Evolutionary conservation across 2,797 vertebrate genomes (phyloP).

Genomic region (Acanthornis magna): DNA sequence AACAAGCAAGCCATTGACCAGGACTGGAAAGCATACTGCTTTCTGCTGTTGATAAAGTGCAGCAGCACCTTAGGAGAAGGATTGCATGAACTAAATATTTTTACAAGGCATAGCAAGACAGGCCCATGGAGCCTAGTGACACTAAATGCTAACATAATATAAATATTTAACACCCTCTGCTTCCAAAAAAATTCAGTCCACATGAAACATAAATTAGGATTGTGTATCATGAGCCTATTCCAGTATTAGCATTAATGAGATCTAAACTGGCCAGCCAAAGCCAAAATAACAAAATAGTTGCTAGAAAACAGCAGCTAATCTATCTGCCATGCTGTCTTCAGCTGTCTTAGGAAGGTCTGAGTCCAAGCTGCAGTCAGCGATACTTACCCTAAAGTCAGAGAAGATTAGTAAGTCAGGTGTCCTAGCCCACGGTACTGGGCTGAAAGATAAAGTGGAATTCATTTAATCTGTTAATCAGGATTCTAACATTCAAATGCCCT

Average conservation of each 20-base stretch:
- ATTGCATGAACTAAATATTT: constrained; percentile 8
- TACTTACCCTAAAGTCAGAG: constrained; percentile 35
- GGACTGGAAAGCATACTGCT: background rate
- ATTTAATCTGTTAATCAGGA: constrained; percentile 66
- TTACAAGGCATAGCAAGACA: background rate
- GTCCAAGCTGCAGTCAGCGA: constrained; percentile 41
- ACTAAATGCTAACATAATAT: constrained; percentile 26
- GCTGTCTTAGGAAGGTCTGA: background rate
- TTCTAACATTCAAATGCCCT: constrained; percentile 66
- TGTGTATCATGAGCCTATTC: background rate
- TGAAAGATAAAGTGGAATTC: constrained; percentile 64
- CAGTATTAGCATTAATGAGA: constrained; percentile 45
- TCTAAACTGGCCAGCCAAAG: constrained; percentile 27
- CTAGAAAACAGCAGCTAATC: constrained; percentile 39
- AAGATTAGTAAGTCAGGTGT: constrained; percentile 51
- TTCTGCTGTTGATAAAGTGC: background rate
- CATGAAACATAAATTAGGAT: constrained; percentile 44
- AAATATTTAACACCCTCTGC: constrained; percentile 44
- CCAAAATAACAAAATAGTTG: constrained; percentile 44
- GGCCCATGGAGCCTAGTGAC: background rate
- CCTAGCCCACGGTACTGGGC: background rate
- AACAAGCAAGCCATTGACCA: background rate
- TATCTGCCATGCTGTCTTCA: constrained; percentile 17
- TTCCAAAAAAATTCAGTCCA: constrained; percentile 29
- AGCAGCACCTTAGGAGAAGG: background rate